A percentile compares a stretch with the other conserved stretches of the same genome.
Evolutionary conservation across 1,140 invertebrate species (phyloP).

Genomic region (Drosophila fuyamai): DNA sequence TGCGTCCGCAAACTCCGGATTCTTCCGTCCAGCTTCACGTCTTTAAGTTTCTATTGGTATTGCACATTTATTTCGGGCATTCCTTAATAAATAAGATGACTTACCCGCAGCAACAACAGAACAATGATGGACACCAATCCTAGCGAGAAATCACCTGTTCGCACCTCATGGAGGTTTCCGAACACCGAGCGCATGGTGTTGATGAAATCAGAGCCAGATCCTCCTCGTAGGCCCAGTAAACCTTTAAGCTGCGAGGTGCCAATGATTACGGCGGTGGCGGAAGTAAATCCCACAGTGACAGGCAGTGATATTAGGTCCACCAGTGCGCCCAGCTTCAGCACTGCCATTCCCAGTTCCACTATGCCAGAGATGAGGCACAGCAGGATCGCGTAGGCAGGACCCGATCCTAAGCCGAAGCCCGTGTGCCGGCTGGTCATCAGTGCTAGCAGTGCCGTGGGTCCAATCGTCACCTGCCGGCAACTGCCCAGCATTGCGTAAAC

Average conservation of each 20-base stretch:
- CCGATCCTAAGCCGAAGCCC: slow-evolving; percentile 72
- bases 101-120: slow-evolving; percentile 89
- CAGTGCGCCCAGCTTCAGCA: slow-evolving; percentile 94
- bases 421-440: slow-evolving; percentile 91
- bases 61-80: too few species aligned
- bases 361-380: slow-evolving; percentile 93
- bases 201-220: slow-evolving; percentile 87
- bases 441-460: slow-evolving; percentile 93
- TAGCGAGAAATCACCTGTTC: slow-evolving; percentile 87
- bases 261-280: slow-evolving; percentile 96
- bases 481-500: slow-evolving; percentile 96
- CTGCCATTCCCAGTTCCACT: slow-evolving; percentile 93
- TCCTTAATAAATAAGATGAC: too few species aligned
- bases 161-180: slow-evolving; percentile 86
- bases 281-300: slow-evolving; percentile 96
- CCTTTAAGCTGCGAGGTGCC: slow-evolving; percentile 94
- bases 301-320: slow-evolving; percentile 97
- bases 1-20: slow-evolving; percentile 49
- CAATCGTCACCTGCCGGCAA: slow-evolving; percentile 95
- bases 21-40: slow-evolving; percentile 85
- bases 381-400: slow-evolving; percentile 91
- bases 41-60: slow-evolving; percentile 88
- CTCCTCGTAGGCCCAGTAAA: slow-evolving; percentile 89
- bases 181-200: slow-evolving; percentile 88
- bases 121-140: slow-evolving; percentile 88